Conservation (phyloP, 2,888 invertebrate species). For the Hesperia comma region DNA sequence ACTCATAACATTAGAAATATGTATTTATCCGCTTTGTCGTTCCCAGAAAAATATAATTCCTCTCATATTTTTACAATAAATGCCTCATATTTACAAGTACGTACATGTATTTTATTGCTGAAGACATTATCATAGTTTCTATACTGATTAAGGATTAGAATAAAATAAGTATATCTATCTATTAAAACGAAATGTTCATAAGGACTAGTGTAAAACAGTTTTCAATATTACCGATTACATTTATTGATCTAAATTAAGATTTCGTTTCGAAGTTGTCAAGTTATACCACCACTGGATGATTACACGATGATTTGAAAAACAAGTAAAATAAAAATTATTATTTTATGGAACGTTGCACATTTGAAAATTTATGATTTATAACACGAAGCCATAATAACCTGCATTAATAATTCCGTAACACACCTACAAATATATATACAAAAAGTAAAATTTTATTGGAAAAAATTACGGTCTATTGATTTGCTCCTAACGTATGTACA, state of each 20-base stretch:
- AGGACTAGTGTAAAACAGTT: conserved; percentile 81
- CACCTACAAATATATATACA: conserved; percentile 71
- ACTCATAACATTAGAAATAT: conserved; percentile 63
- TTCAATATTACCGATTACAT: conserved; percentile 61
- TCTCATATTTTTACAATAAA: conserved; percentile 76
- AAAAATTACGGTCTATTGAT: conserved; percentile 70
- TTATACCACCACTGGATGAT: neutral
- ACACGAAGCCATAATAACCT: conserved; percentile 24
- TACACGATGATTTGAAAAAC: neutral
- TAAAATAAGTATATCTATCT: conserved; percentile 74
- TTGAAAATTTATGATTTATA: conserved; percentile 43
- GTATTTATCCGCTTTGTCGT: conserved; percentile 54
- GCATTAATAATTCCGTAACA: conserved; percentile 44
- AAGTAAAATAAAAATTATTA: neutral
- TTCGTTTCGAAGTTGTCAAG: conserved; percentile 16
- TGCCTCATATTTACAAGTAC: conserved; percentile 77
- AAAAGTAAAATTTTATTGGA: conserved; percentile 68
- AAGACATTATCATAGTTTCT: conserved; percentile 72
- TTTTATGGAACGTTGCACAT: neutral
- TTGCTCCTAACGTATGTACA: conserved; percentile 79
- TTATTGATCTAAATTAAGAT: conserved; percentile 45
- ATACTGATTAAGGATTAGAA: conserved; percentile 65
- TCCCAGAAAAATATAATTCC: conserved; percentile 80
- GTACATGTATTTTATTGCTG: conserved; percentile 80
- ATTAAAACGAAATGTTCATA: conserved; percentile 72